These are phyloP conservation scores for Mormyrus lacerda DNA, from an alignment of 2,113 vertebrate genomes.

Conservation along the genomic window DNA sequence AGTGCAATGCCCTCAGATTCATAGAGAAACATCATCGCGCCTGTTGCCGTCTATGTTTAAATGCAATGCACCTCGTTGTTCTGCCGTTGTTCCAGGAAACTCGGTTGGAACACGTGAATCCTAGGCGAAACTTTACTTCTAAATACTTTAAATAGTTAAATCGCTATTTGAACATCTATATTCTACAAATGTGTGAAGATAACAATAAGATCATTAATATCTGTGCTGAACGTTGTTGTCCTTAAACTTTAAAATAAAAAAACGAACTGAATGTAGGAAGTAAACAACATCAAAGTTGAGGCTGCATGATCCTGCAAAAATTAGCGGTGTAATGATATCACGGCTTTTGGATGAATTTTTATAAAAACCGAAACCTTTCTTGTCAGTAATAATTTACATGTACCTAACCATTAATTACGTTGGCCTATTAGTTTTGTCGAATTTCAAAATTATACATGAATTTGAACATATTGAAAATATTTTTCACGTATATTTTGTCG, in stretches of 20 bases:
- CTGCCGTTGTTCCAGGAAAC: not conserved
- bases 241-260: not conserved
- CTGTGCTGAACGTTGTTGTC: not conserved
- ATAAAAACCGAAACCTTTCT: not conserved
- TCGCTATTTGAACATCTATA: not conserved
- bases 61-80: not conserved
- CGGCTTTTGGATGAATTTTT: not conserved
- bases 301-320: not conserved
- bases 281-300: not conserved
- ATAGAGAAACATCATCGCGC: not conserved
- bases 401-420: not conserved
- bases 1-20: not conserved
- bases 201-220: not conserved
- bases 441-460: not conserved
- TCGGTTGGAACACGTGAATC: not conserved
- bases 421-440: not conserved
- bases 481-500: not conserved
- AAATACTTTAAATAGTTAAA: not conserved
- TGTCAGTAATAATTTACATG: not conserved
- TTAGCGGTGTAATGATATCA: not conserved
- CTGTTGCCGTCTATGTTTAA: not conserved
- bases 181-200: not conserved
- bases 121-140: not conserved
- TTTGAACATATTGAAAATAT: not conserved
- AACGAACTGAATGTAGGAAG: not conserved